phyloP scores from a whole-genome alignment of 2,797 vertebrate species.

The Rhinogobio ventralis region DNA sequence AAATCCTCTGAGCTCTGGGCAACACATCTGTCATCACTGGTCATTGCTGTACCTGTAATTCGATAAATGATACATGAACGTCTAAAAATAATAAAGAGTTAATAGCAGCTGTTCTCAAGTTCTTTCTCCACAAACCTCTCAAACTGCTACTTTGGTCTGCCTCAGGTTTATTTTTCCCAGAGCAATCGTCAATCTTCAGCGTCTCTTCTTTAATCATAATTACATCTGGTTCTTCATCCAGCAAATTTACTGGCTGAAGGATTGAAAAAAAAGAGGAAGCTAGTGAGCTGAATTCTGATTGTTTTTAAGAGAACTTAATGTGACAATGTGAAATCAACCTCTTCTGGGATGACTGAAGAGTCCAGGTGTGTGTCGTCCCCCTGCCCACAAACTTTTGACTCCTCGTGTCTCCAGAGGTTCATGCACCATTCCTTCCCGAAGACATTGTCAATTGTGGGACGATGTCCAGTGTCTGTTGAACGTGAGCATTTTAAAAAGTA shows the following conservation, averaged over 20 bases:
- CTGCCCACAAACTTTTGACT: constrained; percentile 42
- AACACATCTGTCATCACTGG: neutral
- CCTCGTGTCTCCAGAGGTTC: constrained; percentile 79
- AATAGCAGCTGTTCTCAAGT: neutral
- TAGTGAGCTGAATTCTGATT: neutral
- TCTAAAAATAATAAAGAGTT: neutral
- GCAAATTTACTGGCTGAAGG: constrained; percentile 69
- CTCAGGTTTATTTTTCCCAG: neutral
- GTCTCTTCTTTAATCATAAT: constrained; percentile 78
- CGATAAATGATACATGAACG: neutral
- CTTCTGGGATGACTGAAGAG: constrained; percentile 11
- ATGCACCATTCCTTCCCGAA: constrained; percentile 83
- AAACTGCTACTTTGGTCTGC: neutral
- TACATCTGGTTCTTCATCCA: constrained; percentile 74
- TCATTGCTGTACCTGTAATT: constrained; percentile 28
- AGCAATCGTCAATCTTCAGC: constrained; percentile 66
- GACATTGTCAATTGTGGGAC: constrained; percentile 76
- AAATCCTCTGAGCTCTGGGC: constrained; percentile 43
- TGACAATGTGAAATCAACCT: constrained; percentile 36
- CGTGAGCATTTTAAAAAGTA: neutral
- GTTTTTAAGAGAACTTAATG: neutral
- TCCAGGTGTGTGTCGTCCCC: constrained; percentile 31
- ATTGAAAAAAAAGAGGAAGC: neutral
- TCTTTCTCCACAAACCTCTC: constrained; percentile 21
- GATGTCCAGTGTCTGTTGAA: constrained; percentile 50